These are phyloP conservation scores for Diaprepes abbreviatus DNA, from an alignment of 2,888 invertebrate species.

Conservation along the genomic window DNA sequence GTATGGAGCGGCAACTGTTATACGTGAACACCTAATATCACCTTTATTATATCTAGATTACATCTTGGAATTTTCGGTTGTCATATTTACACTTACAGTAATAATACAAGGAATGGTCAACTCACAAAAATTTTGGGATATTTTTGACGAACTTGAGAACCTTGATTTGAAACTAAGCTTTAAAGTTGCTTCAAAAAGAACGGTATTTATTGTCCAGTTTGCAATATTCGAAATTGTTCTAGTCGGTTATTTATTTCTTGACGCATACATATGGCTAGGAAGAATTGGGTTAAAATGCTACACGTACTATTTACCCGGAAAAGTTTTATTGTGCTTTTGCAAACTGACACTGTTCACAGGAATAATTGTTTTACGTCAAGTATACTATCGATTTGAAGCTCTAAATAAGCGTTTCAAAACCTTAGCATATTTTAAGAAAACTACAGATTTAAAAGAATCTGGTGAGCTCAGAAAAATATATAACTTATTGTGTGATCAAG, in stretches of 20 bases:
- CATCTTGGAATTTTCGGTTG: no score
- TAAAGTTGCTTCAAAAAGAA: background rate
- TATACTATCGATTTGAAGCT: background rate
- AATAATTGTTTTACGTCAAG: background rate
- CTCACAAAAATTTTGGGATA: background rate
- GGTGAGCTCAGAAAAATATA: slow-evolving; percentile 7
- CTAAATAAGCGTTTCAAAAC: background rate
- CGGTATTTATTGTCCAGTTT: background rate
- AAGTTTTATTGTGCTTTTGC: background rate
- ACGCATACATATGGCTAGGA: background rate
- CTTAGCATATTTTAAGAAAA: background rate
- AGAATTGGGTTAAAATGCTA: background rate
- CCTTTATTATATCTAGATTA: no score
- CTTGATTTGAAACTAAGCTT: background rate
- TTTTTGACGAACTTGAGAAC: background rate
- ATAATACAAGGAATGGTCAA: background rate
- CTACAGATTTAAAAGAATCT: background rate
- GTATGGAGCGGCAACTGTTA: background rate
- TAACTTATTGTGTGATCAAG: background rate
- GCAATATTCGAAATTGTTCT: slow-evolving; percentile 1
- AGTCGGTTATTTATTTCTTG: background rate
- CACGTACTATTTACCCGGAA: background rate
- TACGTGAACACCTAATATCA: no score
- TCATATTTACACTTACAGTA: background rate
- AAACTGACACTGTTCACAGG: slow-evolving; percentile 1